phyloP scores from a whole-genome alignment of 2,113 vertebrate genomes.

The Micromys minutus region DNA sequence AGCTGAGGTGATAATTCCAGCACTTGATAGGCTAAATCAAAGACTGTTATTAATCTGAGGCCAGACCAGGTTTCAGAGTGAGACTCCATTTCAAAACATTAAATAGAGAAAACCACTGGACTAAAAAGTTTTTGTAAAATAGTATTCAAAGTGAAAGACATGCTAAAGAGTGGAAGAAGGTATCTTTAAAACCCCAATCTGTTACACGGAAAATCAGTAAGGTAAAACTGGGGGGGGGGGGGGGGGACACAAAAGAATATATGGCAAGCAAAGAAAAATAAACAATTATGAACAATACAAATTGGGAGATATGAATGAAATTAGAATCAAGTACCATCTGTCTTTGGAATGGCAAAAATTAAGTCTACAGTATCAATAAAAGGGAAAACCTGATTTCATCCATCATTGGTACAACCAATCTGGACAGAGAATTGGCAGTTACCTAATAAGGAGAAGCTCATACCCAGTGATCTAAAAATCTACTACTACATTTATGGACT shows the following conservation, averaged over 20 bases:
- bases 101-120: not conserved
- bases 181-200: not conserved
- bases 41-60: not conserved
- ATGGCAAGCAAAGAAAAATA: not conserved
- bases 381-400: not conserved
- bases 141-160: conserved; percentile 52
- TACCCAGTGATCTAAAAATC: not conserved
- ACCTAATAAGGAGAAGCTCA: not conserved
- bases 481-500: not conserved
- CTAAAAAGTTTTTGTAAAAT: not conserved
- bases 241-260: no score
- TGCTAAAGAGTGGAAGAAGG: not conserved
- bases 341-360: conserved; percentile 13
- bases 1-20: not conserved
- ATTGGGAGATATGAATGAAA: not conserved
- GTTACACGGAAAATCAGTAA: not conserved
- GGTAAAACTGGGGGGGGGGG: not conserved
- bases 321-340: not conserved
- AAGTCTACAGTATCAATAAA: conserved; percentile 27
- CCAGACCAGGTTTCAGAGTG: not conserved
- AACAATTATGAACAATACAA: not conserved
- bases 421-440: conserved; percentile 42
- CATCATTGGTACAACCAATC: not conserved
- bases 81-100: not conserved
- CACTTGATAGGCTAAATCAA: not conserved